A percentile compares a stretch with the other conserved stretches of the same genome.
Conservation (phyloP, 2,797 vertebrate genomes). For the Siniperca undulata region DNA sequence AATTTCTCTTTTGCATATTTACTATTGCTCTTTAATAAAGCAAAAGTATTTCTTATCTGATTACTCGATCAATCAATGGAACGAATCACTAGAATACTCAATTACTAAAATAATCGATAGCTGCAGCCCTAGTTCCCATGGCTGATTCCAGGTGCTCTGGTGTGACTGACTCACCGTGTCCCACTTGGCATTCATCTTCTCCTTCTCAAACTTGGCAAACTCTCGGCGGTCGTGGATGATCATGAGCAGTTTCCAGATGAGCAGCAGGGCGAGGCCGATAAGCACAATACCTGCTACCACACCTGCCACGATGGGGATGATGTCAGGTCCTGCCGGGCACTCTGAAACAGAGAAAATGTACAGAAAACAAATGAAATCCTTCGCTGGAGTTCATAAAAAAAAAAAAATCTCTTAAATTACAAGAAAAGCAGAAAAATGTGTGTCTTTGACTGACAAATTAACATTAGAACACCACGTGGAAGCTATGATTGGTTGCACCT, state of each 20-base stretch:
- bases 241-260: conserved; percentile 99
- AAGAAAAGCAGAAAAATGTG: too few relatives aligned
- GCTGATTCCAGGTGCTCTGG: not conserved
- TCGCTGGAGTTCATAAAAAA: not conserved
- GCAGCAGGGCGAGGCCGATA: conserved; percentile 95
- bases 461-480: not conserved
- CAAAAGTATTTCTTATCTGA: too few relatives aligned
- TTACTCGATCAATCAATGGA: too few relatives aligned
- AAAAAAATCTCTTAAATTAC: not conserved
- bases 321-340: conserved; percentile 94
- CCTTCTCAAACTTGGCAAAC: conserved; percentile 99
- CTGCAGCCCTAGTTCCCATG: not conserved
- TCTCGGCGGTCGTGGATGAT: conserved; percentile 98
- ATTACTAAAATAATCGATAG: too few relatives aligned
- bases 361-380: not conserved
- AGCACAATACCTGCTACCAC: conserved; percentile 98
- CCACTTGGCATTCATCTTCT: conserved; percentile 99
- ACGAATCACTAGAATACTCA: too few relatives aligned
- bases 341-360: conserved; percentile 78
- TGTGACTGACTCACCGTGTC: conserved; percentile 90
- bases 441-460: too few relatives aligned
- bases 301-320: conserved; percentile 97
- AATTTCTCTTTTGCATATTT: too few relatives aligned
- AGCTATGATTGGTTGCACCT: not conserved
- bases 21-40: too few relatives aligned